Evolutionary conservation across 2,888 invertebrate genomes (phyloP).

Genomic region (Heliconius charithonia): DNA sequence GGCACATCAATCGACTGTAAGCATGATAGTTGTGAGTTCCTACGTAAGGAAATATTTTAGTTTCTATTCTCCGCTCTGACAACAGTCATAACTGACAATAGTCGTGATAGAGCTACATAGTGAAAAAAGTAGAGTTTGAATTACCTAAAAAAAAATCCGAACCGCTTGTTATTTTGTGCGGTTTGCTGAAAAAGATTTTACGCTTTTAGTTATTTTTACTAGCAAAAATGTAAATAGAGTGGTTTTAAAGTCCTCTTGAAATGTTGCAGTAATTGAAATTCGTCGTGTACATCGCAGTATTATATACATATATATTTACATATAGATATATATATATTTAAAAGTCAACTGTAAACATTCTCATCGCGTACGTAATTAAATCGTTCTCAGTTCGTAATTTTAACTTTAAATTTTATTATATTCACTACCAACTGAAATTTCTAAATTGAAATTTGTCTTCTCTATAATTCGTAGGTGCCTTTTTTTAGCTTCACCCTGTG

Average conservation of each 20-base stretch:
- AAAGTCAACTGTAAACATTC: constrained; percentile 22
- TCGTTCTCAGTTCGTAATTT: constrained; percentile 22
- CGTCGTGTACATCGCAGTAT: constrained; percentile 1
- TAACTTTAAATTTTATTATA: neutral
- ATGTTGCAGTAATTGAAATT: constrained; percentile 30
- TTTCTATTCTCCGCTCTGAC: no score
- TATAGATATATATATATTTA: neutral
- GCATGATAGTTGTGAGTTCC: no score
- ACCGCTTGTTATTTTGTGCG: constrained; percentile 8
- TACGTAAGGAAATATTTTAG: no score
- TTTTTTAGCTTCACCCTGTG: no score
- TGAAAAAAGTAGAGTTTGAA: neutral
- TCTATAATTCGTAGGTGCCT: no score
- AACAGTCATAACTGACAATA: no score
- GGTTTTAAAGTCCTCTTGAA: constrained; percentile 23
- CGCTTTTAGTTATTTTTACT: constrained; percentile 22
- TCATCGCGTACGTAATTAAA: constrained; percentile 19
- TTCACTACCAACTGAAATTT: neutral
- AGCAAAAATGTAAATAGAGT: constrained; percentile 22
- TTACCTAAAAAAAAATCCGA: neutral
- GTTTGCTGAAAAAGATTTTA: constrained; percentile 10
- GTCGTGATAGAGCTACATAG: neutral
- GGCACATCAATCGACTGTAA: no score
- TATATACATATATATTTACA: neutral
- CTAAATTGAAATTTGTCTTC: neutral